phyloP scores from a whole-genome alignment of 2,113 vertebrate genomes.

The Hippocampus barbouri region DNA sequence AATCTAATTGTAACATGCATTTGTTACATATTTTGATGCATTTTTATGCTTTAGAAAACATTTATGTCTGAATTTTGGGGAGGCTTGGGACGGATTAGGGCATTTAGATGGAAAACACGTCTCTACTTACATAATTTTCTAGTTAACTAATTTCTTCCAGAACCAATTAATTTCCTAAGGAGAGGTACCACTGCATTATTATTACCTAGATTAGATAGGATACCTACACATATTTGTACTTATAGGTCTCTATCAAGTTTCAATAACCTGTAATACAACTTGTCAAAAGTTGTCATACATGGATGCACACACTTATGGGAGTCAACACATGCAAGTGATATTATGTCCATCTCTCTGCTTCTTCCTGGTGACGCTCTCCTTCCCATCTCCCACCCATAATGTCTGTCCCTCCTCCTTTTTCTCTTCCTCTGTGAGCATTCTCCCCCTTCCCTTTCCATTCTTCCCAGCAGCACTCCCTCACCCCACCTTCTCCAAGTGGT shows the following conservation, averaged over 20 bases:
- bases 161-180: no score
- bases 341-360: constrained; percentile 4
- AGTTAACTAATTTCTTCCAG: no score
- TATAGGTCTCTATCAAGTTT: not conserved
- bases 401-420: constrained; percentile 6
- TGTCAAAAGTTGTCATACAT: not conserved
- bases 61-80: no score
- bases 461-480: constrained; percentile 13
- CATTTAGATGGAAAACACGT: no score
- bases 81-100: no score
- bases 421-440: not conserved
- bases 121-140: no score
- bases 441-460: not conserved
- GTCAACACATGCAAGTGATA: constrained; percentile 2
- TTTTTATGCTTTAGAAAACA: no score
- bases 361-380: constrained; percentile 16
- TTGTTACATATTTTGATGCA: no score
- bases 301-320: not conserved
- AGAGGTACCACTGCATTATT: no score
- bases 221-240: no score
- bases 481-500: constrained; percentile 20
- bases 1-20: no score
- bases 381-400: constrained; percentile 9
- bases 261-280: not conserved
- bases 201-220: no score